Base-by-base conservation (phyloP, 37 sponge, comb jelly and placozoan genomes). In the Beroe ovata region DNA sequence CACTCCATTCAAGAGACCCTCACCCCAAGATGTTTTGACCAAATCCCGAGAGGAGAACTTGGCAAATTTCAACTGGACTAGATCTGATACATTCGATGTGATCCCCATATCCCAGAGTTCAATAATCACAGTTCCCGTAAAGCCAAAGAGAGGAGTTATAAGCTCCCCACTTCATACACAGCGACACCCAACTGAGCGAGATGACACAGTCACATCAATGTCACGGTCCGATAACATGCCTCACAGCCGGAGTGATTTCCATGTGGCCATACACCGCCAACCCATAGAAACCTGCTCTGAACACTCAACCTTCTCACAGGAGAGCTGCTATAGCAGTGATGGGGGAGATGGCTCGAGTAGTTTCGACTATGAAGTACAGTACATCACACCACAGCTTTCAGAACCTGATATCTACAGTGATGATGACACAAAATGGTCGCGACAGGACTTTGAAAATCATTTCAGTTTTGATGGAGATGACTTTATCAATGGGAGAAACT, bases 71-170 rank as follows among this genome's bases (percentile, higher is more conserved):
- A 30, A 30, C 38, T 77, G 84, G 84, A 77, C 54, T 8, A 39
- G 84, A 41, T 77, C 84, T n/a, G 84, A 77, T 54, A 77, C 84
- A n/a, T 77, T 77, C 38, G 84, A 77, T 77, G 84, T 77, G 28
- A 39, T 77, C 23, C 84, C 84, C 26, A 36, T 42, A 6, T 8
- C 54, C 20, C 54, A 39, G 42, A 77, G 54, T 35, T 42, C 42
- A 6, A 23, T 21, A 29, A 42, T 42, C n/a, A 3, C 84, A 77
- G 84, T 77, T 4, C 84, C 84, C 16, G 84, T 42, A n/a, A 77
- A 77, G 25, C 84, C 84, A 0, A 39, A 42, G 21, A 11, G 84
- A 1, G 54, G 84, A 54, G 63, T 62, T 11, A 32, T 66, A 14
- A 29, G 21, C 8, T 66, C 69, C 3, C 69, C 69, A 2, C 36